Percentiles rank a stretch among this genome's conserved stretches.
These are phyloP conservation scores for Gymnarchus niloticus DNA, from an alignment of 2,113 vertebrate genomes.

Conservation along the genomic window DNA sequence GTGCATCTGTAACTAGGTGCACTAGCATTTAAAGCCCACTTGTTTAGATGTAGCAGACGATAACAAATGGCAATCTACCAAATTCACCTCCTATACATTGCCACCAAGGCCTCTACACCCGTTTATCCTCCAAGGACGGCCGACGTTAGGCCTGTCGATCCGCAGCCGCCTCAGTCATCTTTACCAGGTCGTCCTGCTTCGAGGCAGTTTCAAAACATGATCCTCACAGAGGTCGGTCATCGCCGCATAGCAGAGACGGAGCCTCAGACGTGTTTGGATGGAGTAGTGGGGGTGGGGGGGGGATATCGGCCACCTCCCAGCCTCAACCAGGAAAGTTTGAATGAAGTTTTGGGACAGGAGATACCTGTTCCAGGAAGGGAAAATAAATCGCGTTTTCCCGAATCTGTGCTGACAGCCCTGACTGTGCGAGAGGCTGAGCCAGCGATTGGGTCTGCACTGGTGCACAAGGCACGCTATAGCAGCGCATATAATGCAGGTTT, in stretches of 20 bases:
- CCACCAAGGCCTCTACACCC: no score
- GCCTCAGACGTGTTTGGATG: not conserved
- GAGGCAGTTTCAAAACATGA: no score
- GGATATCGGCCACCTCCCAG: not conserved
- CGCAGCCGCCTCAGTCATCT: no score
- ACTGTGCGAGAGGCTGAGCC: conserved; percentile 31
- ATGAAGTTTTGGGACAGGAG: conserved; percentile 11
- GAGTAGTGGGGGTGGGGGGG: not conserved
- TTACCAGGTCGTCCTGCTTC: no score
- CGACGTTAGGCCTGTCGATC: no score
- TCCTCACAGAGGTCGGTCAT: no score
- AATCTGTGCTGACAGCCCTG: conserved; percentile 39
- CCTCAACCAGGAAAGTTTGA: conserved; percentile 12
- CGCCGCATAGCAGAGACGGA: not conserved
- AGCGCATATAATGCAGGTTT: conserved; percentile 52
- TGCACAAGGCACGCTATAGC: conserved; percentile 27
- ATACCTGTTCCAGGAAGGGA: not conserved
- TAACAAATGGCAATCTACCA: not conserved
- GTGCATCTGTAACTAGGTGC: no score
- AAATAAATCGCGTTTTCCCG: conserved; percentile 33
- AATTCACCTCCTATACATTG: not conserved
- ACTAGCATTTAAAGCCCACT: not conserved
- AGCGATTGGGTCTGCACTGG: not conserved
- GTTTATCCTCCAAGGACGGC: no score
- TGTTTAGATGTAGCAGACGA: not conserved